phyloP scores from a whole-genome alignment of 2,113 vertebrate species.

The Thermophis baileyi region DNA sequence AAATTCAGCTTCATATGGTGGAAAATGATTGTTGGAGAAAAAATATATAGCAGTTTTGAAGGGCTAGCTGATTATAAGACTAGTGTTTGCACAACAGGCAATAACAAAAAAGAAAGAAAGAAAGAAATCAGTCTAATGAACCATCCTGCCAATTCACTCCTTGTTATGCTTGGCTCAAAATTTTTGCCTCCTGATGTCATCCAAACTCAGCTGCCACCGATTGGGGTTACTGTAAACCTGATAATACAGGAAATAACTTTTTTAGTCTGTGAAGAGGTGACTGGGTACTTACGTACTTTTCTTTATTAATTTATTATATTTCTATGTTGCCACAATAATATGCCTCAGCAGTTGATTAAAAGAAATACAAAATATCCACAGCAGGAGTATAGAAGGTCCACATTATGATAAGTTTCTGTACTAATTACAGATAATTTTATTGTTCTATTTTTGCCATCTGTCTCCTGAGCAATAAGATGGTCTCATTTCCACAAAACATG shows the following conservation, averaged over 20 bases:
- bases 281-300: neutral
- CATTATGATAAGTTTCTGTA: neutral
- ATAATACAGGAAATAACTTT: neutral
- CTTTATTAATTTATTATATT: neutral
- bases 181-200: neutral
- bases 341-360: neutral
- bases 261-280: neutral
- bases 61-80: neutral
- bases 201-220: neutral
- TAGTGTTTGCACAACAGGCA: neutral
- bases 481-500: neutral
- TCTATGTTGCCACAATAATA: neutral
- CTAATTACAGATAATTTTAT: neutral
- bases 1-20: neutral
- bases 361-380: neutral
- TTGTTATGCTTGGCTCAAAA: neutral
- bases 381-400: neutral
- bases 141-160: neutral
- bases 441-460: neutral
- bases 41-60: neutral
- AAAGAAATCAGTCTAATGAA: neutral
- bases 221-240: neutral
- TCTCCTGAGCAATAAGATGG: neutral
- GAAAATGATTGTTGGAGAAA: neutral
- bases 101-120: neutral